Percentiles rank a stretch among this genome's conserved stretches.
Conservation (phyloP, 2,888 invertebrate genomes). For the Hydrotaea cyrtoneurina region DNA sequence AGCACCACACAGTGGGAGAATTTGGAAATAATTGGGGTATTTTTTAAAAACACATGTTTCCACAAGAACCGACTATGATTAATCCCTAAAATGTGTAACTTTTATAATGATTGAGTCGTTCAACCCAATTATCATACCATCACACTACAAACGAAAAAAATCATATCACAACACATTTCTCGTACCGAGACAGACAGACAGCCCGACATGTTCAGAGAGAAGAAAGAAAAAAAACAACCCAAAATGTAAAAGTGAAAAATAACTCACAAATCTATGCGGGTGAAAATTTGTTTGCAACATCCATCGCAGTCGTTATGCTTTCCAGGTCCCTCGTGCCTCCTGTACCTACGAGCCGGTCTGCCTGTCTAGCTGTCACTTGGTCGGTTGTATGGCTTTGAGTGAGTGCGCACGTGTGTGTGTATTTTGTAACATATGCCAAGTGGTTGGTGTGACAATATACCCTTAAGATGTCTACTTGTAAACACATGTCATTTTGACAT, state of each 20-base stretch:
- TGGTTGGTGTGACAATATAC: constrained; percentile 63
- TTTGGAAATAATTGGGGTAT: too few species aligned
- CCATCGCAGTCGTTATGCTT: neutral
- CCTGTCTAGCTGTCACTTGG: constrained; percentile 9
- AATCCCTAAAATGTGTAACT: too few species aligned
- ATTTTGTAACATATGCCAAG: constrained; percentile 60
- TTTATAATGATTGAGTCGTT: too few species aligned
- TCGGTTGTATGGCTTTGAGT: neutral
- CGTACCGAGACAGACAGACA: too few species aligned
- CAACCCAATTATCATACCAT: too few species aligned
- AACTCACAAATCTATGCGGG: constrained; percentile 58
- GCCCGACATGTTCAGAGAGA: too few species aligned
- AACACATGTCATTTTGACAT: constrained; percentile 63
- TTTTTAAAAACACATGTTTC: too few species aligned
- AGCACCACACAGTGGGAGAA: too few species aligned
- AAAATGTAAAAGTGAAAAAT: constrained; percentile 19
- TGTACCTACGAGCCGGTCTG: neutral
- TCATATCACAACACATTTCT: too few species aligned
- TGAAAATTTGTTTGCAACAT: constrained; percentile 53
- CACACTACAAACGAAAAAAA: too few species aligned
- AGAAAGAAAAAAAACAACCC: constrained; percentile 12
- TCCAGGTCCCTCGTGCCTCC: neutral
- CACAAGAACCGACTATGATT: too few species aligned
- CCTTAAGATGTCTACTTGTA: constrained; percentile 64
- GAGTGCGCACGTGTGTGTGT: constrained; percentile 17